Percentiles rank a stretch among this genome's conserved stretches.
phyloP scores from a whole-genome alignment of 1,140 invertebrate genomes.

The Drosophila persimilis region DNA sequence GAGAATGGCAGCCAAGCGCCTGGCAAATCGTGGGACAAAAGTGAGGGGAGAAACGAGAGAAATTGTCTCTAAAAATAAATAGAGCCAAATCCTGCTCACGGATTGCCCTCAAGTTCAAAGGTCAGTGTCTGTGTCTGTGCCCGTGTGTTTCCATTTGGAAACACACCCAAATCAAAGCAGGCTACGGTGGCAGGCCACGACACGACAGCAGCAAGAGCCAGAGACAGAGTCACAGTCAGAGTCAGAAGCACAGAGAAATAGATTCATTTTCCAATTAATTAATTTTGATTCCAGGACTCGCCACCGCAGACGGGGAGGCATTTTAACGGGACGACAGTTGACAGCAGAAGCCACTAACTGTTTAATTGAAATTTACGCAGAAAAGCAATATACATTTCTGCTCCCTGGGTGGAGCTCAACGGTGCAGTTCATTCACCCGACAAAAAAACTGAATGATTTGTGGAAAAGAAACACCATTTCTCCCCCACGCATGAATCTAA shows the following conservation, averaged over 20 bases:
- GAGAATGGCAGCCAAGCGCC: conserved; percentile 49
- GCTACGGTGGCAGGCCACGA: conserved; percentile 18
- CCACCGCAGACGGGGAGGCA: conserved; percentile 25
- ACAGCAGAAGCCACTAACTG: conserved; percentile 66
- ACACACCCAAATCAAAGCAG: conserved; percentile 38
- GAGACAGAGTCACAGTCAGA: neutral
- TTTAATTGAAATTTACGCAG: conserved; percentile 72
- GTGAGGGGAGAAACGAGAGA: conserved; percentile 6
- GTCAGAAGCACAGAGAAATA: conserved; percentile 36
- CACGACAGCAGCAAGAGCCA: neutral
- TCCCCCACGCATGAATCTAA: conserved; percentile 28
- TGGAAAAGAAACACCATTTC: conserved; percentile 8
- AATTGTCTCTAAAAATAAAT: conserved; percentile 51
- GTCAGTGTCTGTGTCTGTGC: conserved; percentile 31
- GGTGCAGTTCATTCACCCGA: conserved; percentile 18
- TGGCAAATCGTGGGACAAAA: conserved; percentile 42
- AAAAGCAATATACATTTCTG: conserved; percentile 39
- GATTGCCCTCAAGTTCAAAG: conserved; percentile 35
- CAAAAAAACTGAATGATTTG: conserved; percentile 19
- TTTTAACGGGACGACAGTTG: conserved; percentile 61
- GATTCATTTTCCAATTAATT: conserved; percentile 76
- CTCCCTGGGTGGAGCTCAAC: conserved; percentile 19
- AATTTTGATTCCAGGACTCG: conserved; percentile 58
- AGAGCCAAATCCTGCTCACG: conserved; percentile 12
- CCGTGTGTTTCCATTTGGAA: conserved; percentile 40